phyloP scores from a whole-genome alignment of 2,888 invertebrate genomes.

The Caenorhabditis sp. region DNA sequence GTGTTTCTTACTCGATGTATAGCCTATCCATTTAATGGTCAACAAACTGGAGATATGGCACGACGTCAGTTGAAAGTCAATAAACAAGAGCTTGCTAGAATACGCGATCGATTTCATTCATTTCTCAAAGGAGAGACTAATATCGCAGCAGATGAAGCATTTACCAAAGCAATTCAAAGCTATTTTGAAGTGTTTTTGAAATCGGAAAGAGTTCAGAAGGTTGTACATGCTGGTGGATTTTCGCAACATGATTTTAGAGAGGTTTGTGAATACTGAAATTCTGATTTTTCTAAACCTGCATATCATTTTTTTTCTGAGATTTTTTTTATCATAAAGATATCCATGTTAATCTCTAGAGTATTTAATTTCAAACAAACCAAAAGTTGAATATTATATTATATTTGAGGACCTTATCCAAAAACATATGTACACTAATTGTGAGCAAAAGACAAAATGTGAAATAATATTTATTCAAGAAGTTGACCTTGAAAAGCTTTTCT shows the following conservation, averaged over 20 bases:
- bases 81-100: constrained; percentile 80
- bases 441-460: too few species aligned
- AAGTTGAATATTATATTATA: too few species aligned
- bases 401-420: too few species aligned
- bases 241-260: constrained; percentile 98
- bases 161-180: constrained; percentile 96
- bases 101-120: constrained; percentile 80
- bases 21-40: constrained; percentile 98
- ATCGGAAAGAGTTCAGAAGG: constrained; percentile 89
- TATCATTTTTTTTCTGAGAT: too few species aligned
- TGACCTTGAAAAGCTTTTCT: too few species aligned
- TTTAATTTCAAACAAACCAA: too few species aligned
- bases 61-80: constrained; percentile 90
- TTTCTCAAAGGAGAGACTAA: constrained; percentile 98
- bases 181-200: constrained; percentile 91
- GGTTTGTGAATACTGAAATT: constrained; percentile 54
- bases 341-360: too few species aligned
- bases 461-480: too few species aligned
- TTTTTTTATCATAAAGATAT: too few species aligned
- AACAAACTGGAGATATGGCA: constrained; percentile 92
- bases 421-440: too few species aligned
- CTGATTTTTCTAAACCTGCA: too few species aligned
- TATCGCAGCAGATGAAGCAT: constrained; percentile 95
- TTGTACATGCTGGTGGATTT: constrained; percentile 97
- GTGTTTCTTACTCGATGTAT: constrained; percentile 90